Base-by-base conservation (phyloP, 2,113 vertebrate species). In the Hassar affinis region DNA sequence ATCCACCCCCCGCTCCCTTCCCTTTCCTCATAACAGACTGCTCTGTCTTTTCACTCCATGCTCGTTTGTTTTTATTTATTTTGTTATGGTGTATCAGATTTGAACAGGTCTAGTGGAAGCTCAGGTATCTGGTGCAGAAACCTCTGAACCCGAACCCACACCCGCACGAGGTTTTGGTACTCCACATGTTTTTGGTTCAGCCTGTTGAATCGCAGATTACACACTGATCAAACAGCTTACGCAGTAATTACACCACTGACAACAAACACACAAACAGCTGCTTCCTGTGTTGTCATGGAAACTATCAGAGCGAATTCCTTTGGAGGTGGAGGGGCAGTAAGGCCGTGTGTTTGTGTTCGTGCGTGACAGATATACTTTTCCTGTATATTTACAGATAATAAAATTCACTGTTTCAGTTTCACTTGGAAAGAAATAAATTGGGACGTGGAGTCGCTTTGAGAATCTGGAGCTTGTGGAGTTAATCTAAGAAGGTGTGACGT, bases 201-300 rank as follows among this genome's bases (percentile, higher is more conserved):
- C 66, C 5, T 11, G 22, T 42, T 49, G 33, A 51, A 25, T 38
- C 33, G 20, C 49, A 79, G 64, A 51, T 49, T 81, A 30, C 33
- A 38, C 49, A 18, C 27, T 74, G 45, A 12, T 69, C 72, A 35
- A 27, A 57, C 79, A 49, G n/a, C 35, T 79, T 33, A 27, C 56
- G 30, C 68, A 71, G 33, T 51, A 64, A 86, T 88, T 82, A 49
- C 27, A 12, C 49, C 62, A 84, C 45, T 45, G 79, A 69, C 56
- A 83, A 61, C 38, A 25, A 80, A 62, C 25, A 17, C 68, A 61
- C 56, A 81, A 51, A 64, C 59, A 45, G 51, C 69, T 82, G 76
- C 51, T 64, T 87, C 71, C 47, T 83, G 61, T 69, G 86, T 87
- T 86, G 88, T 87, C 88, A 87, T 87, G 84, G 88, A 82, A 87